Evolutionary conservation across 2,888 invertebrate genomes (phyloP), one percentile per base, ranked within the genome.

Genomic region (Pachymerium ferrugineum): DNA sequence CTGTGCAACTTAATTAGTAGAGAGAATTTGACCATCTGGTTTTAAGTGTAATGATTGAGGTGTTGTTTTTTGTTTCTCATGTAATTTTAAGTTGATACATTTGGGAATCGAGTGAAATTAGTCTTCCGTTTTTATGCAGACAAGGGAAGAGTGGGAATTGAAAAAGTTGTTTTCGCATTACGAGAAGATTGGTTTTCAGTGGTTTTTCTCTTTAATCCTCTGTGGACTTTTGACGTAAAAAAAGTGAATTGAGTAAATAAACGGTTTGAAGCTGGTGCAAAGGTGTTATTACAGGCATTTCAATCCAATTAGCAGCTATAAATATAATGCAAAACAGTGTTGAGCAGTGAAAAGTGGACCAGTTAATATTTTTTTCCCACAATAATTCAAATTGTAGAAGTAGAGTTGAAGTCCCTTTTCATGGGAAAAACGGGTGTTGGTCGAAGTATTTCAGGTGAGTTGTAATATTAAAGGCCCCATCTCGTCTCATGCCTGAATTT

Each of bases 1-100:
- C 62, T 62, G 12, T 62, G 62, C 62, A 62, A 62, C 62, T 62
- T 62, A 62, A 62, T 62, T 62, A 62, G 62, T 28, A 62, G 62
- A 62, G 62, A 62, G 62, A 62, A 62, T 62, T 62, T 62, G 62
- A 62, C 62, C 62, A 62, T 62, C 62, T 62, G 62, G 62, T 62
- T 28, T 12, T 62, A 22, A 62, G 62, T 25, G 62, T 28, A 62
- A 62, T 62, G 62, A 62, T 62, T 62, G 28, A 62, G 28, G 14
- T 62, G 25, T 25, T 62, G 22, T 62, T 62, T 54, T 54, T 25
- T 14, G 22, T 54, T 62, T 28, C 6, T 62, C 14, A 28, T 62
- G 10, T 54, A 2, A 22, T 38, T 12, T 12, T 38, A n/a, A 22
- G 54, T 28, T 12, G 1, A 62, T 62, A 28, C 62, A n/a, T 25